phyloP scores from a whole-genome alignment of 1,140 invertebrate species.

The Idris sp. region DNA sequence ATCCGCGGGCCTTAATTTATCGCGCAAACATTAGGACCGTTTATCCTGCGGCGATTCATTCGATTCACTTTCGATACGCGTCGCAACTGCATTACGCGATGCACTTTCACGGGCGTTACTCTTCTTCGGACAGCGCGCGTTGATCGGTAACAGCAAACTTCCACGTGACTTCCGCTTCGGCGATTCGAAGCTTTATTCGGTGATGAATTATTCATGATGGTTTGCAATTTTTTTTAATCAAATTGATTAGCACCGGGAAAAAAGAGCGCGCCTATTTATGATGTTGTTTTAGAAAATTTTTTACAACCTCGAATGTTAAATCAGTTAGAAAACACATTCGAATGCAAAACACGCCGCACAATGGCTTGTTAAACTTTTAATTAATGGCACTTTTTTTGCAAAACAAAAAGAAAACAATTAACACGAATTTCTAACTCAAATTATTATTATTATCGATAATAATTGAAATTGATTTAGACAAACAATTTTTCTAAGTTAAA shows the following conservation, averaged over 20 bases:
- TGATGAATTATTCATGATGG: conserved; percentile 45
- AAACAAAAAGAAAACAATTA: background rate
- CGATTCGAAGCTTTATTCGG: conserved; percentile 42
- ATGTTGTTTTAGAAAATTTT: conserved; percentile 51
- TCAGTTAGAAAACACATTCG: conserved; percentile 47
- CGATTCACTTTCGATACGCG: conserved; percentile 57
- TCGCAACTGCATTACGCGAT: conserved; percentile 57
- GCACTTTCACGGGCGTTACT: conserved; percentile 56
- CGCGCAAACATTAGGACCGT: conserved; percentile 38
- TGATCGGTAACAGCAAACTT: conserved; percentile 27
- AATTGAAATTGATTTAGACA: too few relatives aligned
- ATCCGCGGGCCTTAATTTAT: conserved; percentile 39
- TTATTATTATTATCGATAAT: too few relatives aligned
- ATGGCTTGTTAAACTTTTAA: conserved; percentile 43
- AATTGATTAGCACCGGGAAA: conserved; percentile 51
- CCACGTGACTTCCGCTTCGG: conserved; percentile 55
- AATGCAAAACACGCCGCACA: conserved; percentile 47
- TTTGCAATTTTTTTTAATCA: conserved; percentile 44
- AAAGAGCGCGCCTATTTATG: conserved; percentile 54
- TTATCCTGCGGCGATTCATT: conserved; percentile 39
- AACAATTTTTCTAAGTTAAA: too few relatives aligned
- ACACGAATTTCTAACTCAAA: too few relatives aligned
- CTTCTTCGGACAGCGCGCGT: conserved; percentile 45
- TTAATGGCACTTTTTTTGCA: conserved; percentile 41
- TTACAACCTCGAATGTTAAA: conserved; percentile 35